These are phyloP conservation scores for Cynaeus angustus DNA, from an alignment of 2,888 invertebrate genomes.

Conservation along the genomic window DNA sequence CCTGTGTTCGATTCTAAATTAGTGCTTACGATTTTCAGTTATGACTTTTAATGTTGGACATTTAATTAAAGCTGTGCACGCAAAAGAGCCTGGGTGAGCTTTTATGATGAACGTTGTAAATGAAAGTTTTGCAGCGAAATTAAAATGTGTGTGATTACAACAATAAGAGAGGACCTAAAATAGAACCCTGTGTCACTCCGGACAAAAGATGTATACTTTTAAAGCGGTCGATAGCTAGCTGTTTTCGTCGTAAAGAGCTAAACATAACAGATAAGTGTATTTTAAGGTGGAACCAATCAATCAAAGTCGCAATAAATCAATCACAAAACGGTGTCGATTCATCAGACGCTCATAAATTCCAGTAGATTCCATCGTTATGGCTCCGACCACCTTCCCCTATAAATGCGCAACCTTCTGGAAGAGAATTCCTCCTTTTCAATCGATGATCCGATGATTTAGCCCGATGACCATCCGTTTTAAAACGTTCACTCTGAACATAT, in stretches of 20 bases:
- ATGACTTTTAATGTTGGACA: constrained; percentile 19
- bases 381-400: constrained; percentile 35
- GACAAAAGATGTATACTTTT: too few relatives aligned
- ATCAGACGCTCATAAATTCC: constrained; percentile 67
- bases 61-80: constrained; percentile 14
- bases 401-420: constrained; percentile 43
- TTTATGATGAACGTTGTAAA: constrained; percentile 11
- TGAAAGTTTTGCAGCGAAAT: constrained; percentile 8
- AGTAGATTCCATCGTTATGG: constrained; percentile 41
- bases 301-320: constrained; percentile 71
- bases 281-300: constrained; percentile 64
- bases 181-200: too few relatives aligned
- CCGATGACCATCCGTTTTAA: constrained; percentile 29
- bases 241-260: not conserved
- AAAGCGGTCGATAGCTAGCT: not conserved
- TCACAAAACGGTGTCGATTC: constrained; percentile 65
- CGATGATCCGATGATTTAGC: constrained; percentile 46
- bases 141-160: not conserved
- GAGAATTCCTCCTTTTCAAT: constrained; percentile 32
- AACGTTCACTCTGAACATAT: constrained; percentile 33
- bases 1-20: constrained; percentile 4
- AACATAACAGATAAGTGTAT: constrained; percentile 51
- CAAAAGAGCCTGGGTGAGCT: not conserved
- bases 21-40: constrained; percentile 7
- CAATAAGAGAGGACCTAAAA: too few relatives aligned